These are phyloP conservation scores for Silvanus unidentatus DNA, from an alignment of 2,888 invertebrate genomes.

Conservation along the genomic window DNA sequence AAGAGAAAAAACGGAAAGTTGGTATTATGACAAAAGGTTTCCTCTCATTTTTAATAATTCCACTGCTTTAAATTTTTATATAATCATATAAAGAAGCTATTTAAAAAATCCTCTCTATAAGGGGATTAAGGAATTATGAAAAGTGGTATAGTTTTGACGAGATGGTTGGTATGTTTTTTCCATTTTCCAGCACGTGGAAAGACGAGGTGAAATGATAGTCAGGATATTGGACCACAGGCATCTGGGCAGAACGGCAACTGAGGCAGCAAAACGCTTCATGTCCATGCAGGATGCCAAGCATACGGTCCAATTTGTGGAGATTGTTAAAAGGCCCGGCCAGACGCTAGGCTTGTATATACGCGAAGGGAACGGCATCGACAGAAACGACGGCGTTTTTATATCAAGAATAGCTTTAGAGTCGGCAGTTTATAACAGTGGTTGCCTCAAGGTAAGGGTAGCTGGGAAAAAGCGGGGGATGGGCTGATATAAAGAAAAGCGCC, in stretches of 20 bases:
- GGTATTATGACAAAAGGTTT: no score
- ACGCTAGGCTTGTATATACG: constrained; percentile 96
- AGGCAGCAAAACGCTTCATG: constrained; percentile 82
- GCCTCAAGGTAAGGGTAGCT: constrained; percentile 66
- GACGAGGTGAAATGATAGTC: constrained; percentile 92
- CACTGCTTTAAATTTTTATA: no score
- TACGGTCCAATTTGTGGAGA: constrained; percentile 88
- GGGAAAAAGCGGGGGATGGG: no score
- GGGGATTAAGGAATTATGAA: no score
- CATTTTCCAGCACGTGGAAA: constrained; percentile 60
- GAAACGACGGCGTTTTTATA: constrained; percentile 96
- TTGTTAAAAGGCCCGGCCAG: constrained; percentile 97
- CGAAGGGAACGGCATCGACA: constrained; percentile 97
- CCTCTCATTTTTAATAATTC: no score
- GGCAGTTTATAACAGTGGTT: constrained; percentile 95
- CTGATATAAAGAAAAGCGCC: no score
- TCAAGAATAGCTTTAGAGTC: constrained; percentile 93
- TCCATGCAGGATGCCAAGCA: constrained; percentile 62
- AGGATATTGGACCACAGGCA: constrained; percentile 82
- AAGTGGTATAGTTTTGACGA: no score
- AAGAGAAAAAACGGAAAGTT: no score
- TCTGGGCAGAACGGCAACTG: constrained; percentile 79
- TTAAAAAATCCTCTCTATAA: no score
- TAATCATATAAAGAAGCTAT: no score
- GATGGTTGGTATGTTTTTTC: no score